Conservation (phyloP, 1,140 invertebrate species). For the Drosophila mayri region DNA sequence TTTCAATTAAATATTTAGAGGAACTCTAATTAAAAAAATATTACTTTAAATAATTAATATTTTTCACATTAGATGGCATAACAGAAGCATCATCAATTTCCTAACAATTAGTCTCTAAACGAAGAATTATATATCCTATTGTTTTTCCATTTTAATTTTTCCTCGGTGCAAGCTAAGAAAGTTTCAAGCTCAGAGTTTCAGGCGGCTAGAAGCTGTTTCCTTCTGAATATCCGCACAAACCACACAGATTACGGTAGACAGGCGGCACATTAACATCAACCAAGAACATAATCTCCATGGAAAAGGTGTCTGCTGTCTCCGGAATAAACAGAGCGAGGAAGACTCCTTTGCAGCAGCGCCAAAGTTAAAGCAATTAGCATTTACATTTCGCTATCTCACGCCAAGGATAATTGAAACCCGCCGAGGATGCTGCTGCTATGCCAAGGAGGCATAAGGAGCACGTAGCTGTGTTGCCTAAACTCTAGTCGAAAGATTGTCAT, state of each 20-base stretch:
- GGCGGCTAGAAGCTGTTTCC: slow-evolving; percentile 68
- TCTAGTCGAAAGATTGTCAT: slow-evolving; percentile 58
- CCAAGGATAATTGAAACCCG: slow-evolving; percentile 60
- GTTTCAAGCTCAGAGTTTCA: slow-evolving; percentile 17
- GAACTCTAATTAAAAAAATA: background rate
- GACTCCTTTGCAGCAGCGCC: background rate
- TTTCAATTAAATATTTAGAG: background rate
- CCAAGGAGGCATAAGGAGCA: slow-evolving; percentile 70
- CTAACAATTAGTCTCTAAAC: background rate
- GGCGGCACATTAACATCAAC: slow-evolving; percentile 63
- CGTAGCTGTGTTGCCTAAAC: slow-evolving; percentile 54
- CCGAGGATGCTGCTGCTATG: slow-evolving; percentile 7
- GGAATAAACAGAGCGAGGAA: slow-evolving; percentile 25
- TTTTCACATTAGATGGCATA: too few relatives aligned
- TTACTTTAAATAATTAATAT: too few relatives aligned
- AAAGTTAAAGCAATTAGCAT: slow-evolving; percentile 69
- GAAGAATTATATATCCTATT: too few relatives aligned
- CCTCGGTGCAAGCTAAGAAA: background rate
- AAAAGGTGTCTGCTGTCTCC: slow-evolving; percentile 79
- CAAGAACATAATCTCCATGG: slow-evolving; percentile 48
- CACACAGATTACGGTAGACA: slow-evolving; percentile 57
- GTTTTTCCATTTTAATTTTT: background rate
- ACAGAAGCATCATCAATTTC: too few relatives aligned
- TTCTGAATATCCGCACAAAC: slow-evolving; percentile 33
- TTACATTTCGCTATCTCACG: slow-evolving; percentile 68